Evolutionary conservation across 2,797 vertebrate genomes (phyloP), one percentile per base, ranked within the genome.

Genomic region (Microctenopoma steveboyesi): DNA sequence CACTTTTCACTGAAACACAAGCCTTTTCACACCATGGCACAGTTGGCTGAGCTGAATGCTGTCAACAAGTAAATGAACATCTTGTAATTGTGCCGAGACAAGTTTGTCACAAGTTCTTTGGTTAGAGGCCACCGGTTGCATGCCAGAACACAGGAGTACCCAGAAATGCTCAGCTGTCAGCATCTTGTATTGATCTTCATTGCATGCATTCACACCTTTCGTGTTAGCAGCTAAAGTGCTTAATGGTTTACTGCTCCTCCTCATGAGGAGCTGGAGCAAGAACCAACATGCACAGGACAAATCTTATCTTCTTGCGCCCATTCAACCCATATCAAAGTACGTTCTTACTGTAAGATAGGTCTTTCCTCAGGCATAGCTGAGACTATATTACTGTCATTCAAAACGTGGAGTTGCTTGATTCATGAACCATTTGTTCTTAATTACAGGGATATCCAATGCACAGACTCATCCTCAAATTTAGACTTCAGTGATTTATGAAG

Each of bases 221-320:
- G 5, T 71, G 72, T 45, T 54, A 39, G 69, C 63, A 71, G 50
- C 65, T 35, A 4, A 83, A 78, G 66, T 13, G 47, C 69, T 84
- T 88, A 79, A 89, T 89, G 80, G 84, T 86, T 90, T 88, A 64
- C 62, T 22, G 22, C 22, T 72, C 69, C 39, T 37, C 55, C 55
- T 39, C 27, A 11, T 15, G 52, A 58, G 58, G 78, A 76, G 46
- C 47, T 22, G 45, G 45, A 64, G 73, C 91, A 90, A 74, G 90
- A 87, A n/a, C 75, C 16, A 69, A 82, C 92, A 91, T 13, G 91
- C 58, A 58, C 42, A 11, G 51, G 50, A 46, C 60, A 65, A 37
- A 76, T 75, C 55, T 69, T 14, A 54, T 74, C 58, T 73, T 72
- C 80, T 72, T 72, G 50, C 56, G 43, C 53, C 50, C 52, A 53